phyloP scores from a whole-genome alignment of 2,797 vertebrate species.

The Amniataba percoides region DNA sequence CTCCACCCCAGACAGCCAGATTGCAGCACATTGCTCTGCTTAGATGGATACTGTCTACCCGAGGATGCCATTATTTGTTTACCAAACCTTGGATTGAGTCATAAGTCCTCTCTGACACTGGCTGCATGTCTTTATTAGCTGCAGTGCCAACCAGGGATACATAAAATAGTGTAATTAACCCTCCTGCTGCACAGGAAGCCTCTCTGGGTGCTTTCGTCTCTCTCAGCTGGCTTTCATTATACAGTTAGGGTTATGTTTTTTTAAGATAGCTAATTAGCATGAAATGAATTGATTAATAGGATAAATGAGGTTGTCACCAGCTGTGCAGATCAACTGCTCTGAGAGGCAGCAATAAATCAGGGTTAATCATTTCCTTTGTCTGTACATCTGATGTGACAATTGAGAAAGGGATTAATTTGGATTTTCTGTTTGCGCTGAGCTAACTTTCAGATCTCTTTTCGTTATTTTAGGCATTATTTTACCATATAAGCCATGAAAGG shows the following conservation, averaged over 20 bases:
- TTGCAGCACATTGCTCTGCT: constrained; percentile 5
- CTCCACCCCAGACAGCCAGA: background rate
- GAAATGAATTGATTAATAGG: constrained; percentile 52
- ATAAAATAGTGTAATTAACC: constrained; percentile 63
- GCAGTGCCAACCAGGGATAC: constrained; percentile 40
- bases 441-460: background rate
- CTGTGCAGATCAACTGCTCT: constrained; percentile 33
- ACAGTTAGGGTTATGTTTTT: constrained; percentile 28
- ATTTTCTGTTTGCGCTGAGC: constrained; percentile 25
- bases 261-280: constrained; percentile 53
- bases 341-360: constrained; percentile 27
- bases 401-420: constrained; percentile 15
- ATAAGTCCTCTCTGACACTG: constrained; percentile 28
- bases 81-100: constrained; percentile 22
- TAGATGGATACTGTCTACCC: constrained; percentile 17
- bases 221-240: constrained; percentile 28
- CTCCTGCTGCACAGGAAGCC: constrained; percentile 56
- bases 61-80: constrained; percentile 30
- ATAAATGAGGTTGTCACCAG: constrained; percentile 39
- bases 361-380: constrained; percentile 12
- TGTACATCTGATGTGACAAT: constrained; percentile 23
- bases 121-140: constrained; percentile 50
- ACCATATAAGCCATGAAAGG: background rate
- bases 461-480: constrained; percentile 5
- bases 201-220: constrained; percentile 33